Base-by-base conservation (phyloP, 2,113 vertebrate species). In the Pantherophis guttatus region DNA sequence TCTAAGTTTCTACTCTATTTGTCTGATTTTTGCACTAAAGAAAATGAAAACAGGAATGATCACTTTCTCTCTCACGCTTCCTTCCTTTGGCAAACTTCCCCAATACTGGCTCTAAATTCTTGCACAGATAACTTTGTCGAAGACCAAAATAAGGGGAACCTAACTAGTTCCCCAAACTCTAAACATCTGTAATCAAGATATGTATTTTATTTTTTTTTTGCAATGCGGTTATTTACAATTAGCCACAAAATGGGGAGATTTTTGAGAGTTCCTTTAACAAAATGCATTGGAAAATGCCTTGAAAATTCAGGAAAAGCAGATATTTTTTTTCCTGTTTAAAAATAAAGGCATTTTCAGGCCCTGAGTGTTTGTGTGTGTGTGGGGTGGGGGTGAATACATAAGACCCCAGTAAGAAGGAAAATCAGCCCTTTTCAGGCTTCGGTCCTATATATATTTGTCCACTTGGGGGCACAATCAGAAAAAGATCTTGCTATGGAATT, bases 331-430 rank as follows among this genome's bases (percentile, higher is more conserved):
- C 48, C n/a, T 39, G n/a, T 39, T 39, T 81, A 33, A 81, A 75
- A 81, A n/a, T 81, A n/a, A 39, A 19, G n/a, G 15, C 15, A 81
- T 19, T 39, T 81, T 81, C 70, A 81, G n/a, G 15, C 19, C 7
- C 70, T 19, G 15, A 7, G 1, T 70, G 5, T n/a, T 3, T 13
- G 5, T n/a, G 12, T n/a, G 70, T 48, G 44, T 44, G 44, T 44
- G 0, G 65, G 1, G 29, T 0, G 29, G 11, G 62, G 3, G 5
- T 44, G 39, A 44, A n/a, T 39, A 39, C 0, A 19, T 44, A 39
- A 81, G 17, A 44, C 33, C 33, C 17, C 2, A 39, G 75, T 3
- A 39, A 19, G 33, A 81, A 81, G 17, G 7, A 8, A 44, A 81
- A 21, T 0, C 75, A 21, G 33, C 0, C 17, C 21, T 39, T 9